These are phyloP conservation scores for Proctacanthus coquilletti DNA, from an alignment of 1,140 invertebrate species.

Conservation along the genomic window DNA sequence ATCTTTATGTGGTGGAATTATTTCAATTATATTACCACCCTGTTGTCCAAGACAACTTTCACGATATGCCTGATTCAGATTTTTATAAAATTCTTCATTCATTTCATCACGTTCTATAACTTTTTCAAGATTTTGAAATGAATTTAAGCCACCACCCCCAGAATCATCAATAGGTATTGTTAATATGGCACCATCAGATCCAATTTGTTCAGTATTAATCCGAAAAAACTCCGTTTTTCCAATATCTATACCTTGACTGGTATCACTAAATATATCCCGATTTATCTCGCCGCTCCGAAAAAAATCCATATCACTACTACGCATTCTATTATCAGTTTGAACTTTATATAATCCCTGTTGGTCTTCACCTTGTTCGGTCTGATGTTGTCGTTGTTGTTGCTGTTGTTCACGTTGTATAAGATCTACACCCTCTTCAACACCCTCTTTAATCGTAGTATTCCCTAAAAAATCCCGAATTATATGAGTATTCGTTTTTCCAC, in stretches of 20 bases:
- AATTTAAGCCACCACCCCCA: neutral
- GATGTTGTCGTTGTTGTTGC: slow-evolving; percentile 6
- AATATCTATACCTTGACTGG: slow-evolving; percentile 20
- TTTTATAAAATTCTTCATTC: slow-evolving; percentile 77
- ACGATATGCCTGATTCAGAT: slow-evolving; percentile 71
- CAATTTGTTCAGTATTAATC: neutral
- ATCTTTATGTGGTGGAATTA: slow-evolving; percentile 7
- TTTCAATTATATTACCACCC: slow-evolving; percentile 13
- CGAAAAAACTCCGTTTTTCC: slow-evolving; percentile 5
- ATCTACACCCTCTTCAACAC: slow-evolving; percentile 42
- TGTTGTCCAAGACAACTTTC: slow-evolving; percentile 38
- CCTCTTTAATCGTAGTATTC: slow-evolving; percentile 42
- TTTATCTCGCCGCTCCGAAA: slow-evolving; percentile 9
- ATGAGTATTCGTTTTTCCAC: slow-evolving; percentile 13
- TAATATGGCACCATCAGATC: neutral
- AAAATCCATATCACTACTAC: slow-evolving; percentile 6
- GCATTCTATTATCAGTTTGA: neutral
- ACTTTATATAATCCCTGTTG: slow-evolving; percentile 2
- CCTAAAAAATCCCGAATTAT: slow-evolving; percentile 43
- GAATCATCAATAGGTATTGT: neutral
- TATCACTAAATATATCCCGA: slow-evolving; percentile 8
- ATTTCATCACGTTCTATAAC: slow-evolving; percentile 50
- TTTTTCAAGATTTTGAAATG: neutral
- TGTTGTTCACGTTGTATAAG: slow-evolving; percentile 22
- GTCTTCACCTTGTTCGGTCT: neutral